Evolutionary conservation across 2,888 invertebrate species (phyloP).

Genomic region (Mesodorylaimus sp.): DNA sequence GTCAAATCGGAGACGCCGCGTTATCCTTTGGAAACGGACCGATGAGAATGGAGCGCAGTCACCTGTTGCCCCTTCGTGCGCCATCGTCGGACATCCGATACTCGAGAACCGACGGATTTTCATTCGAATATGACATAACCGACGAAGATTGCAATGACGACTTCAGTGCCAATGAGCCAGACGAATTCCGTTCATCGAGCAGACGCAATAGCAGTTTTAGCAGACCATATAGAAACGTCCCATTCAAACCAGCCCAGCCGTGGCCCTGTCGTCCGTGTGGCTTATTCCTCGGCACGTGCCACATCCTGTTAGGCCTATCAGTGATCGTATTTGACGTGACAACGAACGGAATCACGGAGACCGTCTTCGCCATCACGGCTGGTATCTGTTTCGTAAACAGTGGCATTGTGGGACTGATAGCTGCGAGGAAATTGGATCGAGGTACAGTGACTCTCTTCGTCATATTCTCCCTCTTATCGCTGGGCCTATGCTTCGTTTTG

Average conservation of each 20-base stretch:
- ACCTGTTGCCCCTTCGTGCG: too few relatives aligned
- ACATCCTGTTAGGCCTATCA: slow-evolving; percentile 11
- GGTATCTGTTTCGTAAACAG: background rate
- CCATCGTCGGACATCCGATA: too few relatives aligned
- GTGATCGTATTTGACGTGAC: slow-evolving; percentile 16
- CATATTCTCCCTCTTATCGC: background rate
- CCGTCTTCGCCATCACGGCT: slow-evolving; percentile 9
- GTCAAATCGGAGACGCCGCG: too few relatives aligned
- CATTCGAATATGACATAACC: too few relatives aligned
- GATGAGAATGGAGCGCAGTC: too few relatives aligned
- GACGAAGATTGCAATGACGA: too few relatives aligned
- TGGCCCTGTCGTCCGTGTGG: slow-evolving; percentile 7
- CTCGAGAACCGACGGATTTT: too few relatives aligned
- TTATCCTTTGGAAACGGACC: too few relatives aligned
- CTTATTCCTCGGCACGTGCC: slow-evolving; percentile 8
- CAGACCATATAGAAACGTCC: too few relatives aligned
- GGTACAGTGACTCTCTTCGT: slow-evolving; percentile 4
- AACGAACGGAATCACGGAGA: slow-evolving; percentile 15
- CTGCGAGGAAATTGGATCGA: slow-evolving; percentile 4
- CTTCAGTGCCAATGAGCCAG: too few relatives aligned
- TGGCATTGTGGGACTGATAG: background rate
- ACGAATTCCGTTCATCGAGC: too few relatives aligned
- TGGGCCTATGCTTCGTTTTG: background rate
- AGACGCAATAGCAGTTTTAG: too few relatives aligned
- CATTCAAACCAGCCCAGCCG: slow-evolving; percentile 4